Evolutionary conservation across 2,113 vertebrate species (phyloP).

Genomic region (Panthera leo): DNA sequence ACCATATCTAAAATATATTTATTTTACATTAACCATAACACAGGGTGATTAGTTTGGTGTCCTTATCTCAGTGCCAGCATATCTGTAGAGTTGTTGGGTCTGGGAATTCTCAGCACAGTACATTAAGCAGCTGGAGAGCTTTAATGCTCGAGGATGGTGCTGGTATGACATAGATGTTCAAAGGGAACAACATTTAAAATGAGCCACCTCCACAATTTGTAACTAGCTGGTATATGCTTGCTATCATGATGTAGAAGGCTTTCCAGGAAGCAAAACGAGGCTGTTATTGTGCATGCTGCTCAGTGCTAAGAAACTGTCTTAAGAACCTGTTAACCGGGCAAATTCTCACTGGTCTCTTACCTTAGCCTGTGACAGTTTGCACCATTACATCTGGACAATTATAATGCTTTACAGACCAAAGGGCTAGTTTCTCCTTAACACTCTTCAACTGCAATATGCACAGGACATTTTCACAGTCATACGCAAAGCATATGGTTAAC

Average conservation of each 20-base stretch:
- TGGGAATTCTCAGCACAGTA: background rate
- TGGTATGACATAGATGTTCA: background rate
- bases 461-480: background rate
- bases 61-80: background rate
- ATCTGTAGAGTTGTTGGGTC: background rate
- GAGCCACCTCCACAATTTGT: background rate
- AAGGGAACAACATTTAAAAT: background rate
- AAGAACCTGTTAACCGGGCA: background rate
- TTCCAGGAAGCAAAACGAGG: background rate
- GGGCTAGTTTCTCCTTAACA: background rate
- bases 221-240: background rate
- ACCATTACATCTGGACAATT: background rate
- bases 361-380: background rate
- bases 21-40: background rate
- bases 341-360: background rate
- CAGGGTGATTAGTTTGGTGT: background rate
- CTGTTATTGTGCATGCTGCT: background rate
- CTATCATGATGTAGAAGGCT: accelerated
- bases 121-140: background rate
- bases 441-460: background rate
- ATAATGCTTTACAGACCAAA: background rate
- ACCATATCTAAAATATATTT: background rate
- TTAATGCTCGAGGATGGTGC: background rate
- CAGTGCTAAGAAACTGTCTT: background rate
- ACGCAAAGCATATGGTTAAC: background rate